These are phyloP conservation scores for Carassius auratus DNA, from an alignment of 2,113 vertebrate species.

Conservation along the genomic window DNA sequence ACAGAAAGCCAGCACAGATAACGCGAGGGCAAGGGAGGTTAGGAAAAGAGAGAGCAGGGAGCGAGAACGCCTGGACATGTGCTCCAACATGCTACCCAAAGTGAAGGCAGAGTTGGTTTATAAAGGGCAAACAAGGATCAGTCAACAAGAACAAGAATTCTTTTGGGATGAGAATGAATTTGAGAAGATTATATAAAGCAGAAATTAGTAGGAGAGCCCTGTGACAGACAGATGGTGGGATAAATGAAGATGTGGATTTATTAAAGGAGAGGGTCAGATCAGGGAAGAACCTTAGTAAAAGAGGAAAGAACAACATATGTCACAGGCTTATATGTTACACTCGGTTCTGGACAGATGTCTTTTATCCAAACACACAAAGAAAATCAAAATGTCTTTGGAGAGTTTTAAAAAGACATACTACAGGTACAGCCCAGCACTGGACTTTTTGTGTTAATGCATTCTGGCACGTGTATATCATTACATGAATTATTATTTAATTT, in stretches of 20 bases:
- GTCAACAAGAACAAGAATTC: slow-evolving; percentile 61
- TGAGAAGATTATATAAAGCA: slow-evolving; percentile 53
- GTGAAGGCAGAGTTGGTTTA: slow-evolving; percentile 26
- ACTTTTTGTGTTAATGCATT: not conserved
- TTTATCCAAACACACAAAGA: not conserved
- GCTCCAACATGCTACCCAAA: slow-evolving; percentile 70
- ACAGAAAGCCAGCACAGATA: slow-evolving; percentile 81
- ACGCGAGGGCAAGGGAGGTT: slow-evolving; percentile 77
- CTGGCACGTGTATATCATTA: not conserved
- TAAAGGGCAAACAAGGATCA: slow-evolving; percentile 40
- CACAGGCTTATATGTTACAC: not conserved
- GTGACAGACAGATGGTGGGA: slow-evolving; percentile 35
- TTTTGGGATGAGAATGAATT: slow-evolving; percentile 26
- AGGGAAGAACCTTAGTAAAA: slow-evolving; percentile 25
- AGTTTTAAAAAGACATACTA: not conserved
- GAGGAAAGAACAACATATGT: slow-evolving; percentile 35
- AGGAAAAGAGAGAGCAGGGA: slow-evolving; percentile 80
- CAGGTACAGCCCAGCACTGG: not conserved
- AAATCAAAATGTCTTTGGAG: not conserved
- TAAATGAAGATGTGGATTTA: slow-evolving; percentile 54
- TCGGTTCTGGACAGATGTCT: not conserved
- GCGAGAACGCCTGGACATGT: slow-evolving; percentile 75
- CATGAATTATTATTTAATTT: not conserved
- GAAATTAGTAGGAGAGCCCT: slow-evolving; percentile 23
- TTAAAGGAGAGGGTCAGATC: not conserved